Conservation (phyloP, 1,140 invertebrate species). For the Hetaerina americana region DNA sequence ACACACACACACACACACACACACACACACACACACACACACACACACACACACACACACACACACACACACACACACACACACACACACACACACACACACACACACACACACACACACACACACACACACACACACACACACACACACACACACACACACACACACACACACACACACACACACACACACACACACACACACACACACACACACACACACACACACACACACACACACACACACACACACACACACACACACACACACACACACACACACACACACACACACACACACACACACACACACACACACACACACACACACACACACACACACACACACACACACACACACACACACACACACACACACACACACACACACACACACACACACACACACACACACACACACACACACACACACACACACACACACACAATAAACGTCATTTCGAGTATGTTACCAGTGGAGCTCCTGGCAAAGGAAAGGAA, state of each 20-base stretch:
- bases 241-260: background rate
- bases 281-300: background rate
- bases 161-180: background rate
- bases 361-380: background rate
- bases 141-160: background rate
- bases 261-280: background rate
- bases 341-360: background rate
- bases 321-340: background rate
- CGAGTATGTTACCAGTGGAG: too few relatives aligned
- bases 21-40: background rate
- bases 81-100: background rate
- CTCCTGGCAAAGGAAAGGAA: too few relatives aligned
- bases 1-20: background rate
- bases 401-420: background rate
- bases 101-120: background rate
- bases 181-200: background rate
- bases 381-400: background rate
- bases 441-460: too few relatives aligned
- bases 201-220: background rate
- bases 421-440: background rate
- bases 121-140: background rate
- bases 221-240: background rate
- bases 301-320: background rate
- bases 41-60: background rate
- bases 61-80: background rate